These are phyloP conservation scores for Notolepis coatsorum DNA, from an alignment of 2,797 vertebrate genomes.

Conservation along the genomic window DNA sequence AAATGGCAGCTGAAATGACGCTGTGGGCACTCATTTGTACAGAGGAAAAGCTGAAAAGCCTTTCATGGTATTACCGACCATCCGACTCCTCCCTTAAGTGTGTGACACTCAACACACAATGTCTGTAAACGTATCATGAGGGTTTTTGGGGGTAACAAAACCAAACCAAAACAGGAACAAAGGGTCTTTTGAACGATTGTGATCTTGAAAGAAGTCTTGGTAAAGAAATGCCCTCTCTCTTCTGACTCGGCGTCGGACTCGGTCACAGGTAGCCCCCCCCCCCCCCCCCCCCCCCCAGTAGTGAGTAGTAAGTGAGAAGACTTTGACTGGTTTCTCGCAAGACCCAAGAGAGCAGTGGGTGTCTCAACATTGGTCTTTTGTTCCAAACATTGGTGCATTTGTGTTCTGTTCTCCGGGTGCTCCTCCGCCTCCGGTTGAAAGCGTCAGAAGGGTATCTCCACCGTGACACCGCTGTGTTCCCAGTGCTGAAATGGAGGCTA, in stretches of 20 bases:
- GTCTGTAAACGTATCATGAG: slow-evolving; percentile 57
- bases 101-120: slow-evolving; percentile 14
- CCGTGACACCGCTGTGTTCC: neutral
- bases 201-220: slow-evolving; percentile 14
- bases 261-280: slow-evolving; percentile 73
- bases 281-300: too few relatives aligned
- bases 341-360: slow-evolving; percentile 17
- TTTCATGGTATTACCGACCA: slow-evolving; percentile 24
- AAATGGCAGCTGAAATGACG: slow-evolving; percentile 41
- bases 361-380: neutral
- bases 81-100: slow-evolving; percentile 9
- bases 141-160: slow-evolving; percentile 19
- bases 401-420: slow-evolving; percentile 18
- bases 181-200: slow-evolving; percentile 26
- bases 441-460: slow-evolving; percentile 19
- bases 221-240: slow-evolving; percentile 26
- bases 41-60: neutral
- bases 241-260: slow-evolving; percentile 40
- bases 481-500: slow-evolving; percentile 19
- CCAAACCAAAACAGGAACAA: neutral
- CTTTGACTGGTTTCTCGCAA: slow-evolving; percentile 23
- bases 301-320: slow-evolving; percentile 56
- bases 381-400: slow-evolving; percentile 15
- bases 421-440: slow-evolving; percentile 31
- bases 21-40: slow-evolving; percentile 16